Evolutionary conservation across 23 tunicate genomes (phyloP).

Genomic region (Trididemnum clinides): DNA sequence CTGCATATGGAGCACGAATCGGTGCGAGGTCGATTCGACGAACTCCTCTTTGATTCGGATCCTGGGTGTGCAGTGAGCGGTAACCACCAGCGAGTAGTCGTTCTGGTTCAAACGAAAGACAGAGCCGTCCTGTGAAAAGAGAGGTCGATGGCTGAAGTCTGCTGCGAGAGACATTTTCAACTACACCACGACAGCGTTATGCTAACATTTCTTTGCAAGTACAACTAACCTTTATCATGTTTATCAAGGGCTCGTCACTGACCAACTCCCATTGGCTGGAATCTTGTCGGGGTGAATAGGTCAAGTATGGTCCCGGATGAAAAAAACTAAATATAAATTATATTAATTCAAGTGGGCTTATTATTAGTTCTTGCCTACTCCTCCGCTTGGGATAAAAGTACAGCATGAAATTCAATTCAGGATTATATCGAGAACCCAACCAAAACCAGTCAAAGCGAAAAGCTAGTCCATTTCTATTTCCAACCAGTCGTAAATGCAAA

Average conservation of each 20-base stretch:
- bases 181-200: not conserved
- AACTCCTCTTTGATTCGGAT: slow-evolving; percentile 84
- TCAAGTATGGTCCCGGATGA: slow-evolving; percentile 85
- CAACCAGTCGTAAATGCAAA: no score
- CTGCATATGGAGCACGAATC: slow-evolving; percentile 83
- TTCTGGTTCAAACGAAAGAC: slow-evolving; percentile 82
- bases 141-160: not conserved
- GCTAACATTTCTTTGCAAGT: no score
- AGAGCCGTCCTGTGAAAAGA: slow-evolving; percentile 65
- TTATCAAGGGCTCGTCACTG: slow-evolving; percentile 95
- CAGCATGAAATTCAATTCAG: no score
- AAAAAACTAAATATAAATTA: slow-evolving; percentile 49
- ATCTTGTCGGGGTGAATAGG: slow-evolving; percentile 83
- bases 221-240: slow-evolving; percentile 72
- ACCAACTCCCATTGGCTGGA: slow-evolving; percentile 85
- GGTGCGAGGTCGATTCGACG: slow-evolving; percentile 77
- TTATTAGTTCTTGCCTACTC: no score
- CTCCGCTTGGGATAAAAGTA: no score
- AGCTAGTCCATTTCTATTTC: no score
- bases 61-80: slow-evolving; percentile 73
- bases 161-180: not conserved
- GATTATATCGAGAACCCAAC: no score
- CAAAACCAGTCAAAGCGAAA: no score
- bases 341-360: no score
- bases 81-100: slow-evolving; percentile 78